Percentiles rank a stretch among this genome's conserved stretches.
phyloP scores from a whole-genome alignment of 2,113 vertebrate species.

The Neopipo cinnamomea region DNA sequence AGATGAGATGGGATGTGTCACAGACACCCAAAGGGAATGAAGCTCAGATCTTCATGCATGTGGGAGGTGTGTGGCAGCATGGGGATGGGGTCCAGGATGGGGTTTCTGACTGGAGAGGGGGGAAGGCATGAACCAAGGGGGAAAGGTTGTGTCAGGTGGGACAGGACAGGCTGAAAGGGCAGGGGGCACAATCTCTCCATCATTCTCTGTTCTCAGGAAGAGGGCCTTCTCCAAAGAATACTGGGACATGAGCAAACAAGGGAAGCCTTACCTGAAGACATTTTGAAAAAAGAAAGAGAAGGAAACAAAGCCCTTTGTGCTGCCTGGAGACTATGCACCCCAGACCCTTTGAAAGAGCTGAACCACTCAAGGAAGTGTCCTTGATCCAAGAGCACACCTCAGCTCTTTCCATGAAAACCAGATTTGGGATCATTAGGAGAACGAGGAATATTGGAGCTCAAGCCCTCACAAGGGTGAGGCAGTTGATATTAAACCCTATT shows the following conservation, averaged over 20 bases:
- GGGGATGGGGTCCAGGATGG: background rate
- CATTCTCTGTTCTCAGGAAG: background rate
- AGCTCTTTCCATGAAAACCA: background rate
- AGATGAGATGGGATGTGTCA: background rate
- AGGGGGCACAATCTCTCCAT: background rate
- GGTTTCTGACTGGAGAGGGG: background rate
- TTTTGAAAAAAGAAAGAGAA: background rate
- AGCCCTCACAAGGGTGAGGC: background rate
- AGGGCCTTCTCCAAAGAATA: background rate
- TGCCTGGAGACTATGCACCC: background rate
- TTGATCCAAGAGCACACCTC: background rate
- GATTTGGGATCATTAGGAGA: rapidly evolving
- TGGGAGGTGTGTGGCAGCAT: background rate
- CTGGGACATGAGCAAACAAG: background rate
- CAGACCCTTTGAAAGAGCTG: background rate
- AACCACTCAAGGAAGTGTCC: background rate
- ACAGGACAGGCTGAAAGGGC: background rate
- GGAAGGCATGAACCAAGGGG: background rate
- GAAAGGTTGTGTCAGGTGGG: background rate
- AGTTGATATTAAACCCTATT: background rate
- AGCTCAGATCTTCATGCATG: background rate
- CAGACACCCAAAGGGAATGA: background rate
- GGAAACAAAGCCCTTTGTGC: background rate
- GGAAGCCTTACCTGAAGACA: background rate
- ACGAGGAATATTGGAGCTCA: background rate